Percentiles rank a stretch among this genome's conserved stretches.
Conservation (phyloP, 2,797 vertebrate species). For the Pristis pectinata region DNA sequence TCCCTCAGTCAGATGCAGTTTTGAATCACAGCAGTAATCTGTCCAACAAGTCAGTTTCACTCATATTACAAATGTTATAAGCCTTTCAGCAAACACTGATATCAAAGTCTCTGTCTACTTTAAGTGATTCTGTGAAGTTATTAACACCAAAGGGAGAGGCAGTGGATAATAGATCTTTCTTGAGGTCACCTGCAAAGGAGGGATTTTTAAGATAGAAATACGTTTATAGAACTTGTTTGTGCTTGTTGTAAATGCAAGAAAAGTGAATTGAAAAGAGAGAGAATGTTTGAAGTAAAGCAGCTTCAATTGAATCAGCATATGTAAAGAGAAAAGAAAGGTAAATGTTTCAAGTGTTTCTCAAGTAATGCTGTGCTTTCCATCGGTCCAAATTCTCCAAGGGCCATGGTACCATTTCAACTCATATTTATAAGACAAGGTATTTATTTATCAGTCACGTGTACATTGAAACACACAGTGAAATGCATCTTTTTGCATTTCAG, state of each 20-base stretch:
- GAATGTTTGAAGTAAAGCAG: neutral
- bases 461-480: too few relatives aligned
- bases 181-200: neutral
- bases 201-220: neutral
- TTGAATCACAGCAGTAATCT: slow-evolving; percentile 9
- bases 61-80: slow-evolving; percentile 7
- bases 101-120: neutral
- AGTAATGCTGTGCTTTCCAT: too few relatives aligned
- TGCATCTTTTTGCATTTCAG: too few relatives aligned
- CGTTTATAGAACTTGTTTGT: neutral
- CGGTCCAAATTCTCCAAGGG: too few relatives aligned
- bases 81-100: neutral
- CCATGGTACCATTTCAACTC: too few relatives aligned
- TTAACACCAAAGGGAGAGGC: neutral
- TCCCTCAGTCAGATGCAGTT: neutral
- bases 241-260: neutral
- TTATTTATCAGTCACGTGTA: too few relatives aligned
- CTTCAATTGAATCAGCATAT: neutral
- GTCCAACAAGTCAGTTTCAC: neutral
- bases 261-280: neutral
- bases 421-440: too few relatives aligned
- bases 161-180: neutral
- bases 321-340: neutral
- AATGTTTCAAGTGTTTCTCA: too few relatives aligned
- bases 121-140: neutral